Percentiles rank a stretch among this genome's conserved stretches.
Conservation (phyloP, 2,797 vertebrate genomes). For the Acanthiza pusilla region DNA sequence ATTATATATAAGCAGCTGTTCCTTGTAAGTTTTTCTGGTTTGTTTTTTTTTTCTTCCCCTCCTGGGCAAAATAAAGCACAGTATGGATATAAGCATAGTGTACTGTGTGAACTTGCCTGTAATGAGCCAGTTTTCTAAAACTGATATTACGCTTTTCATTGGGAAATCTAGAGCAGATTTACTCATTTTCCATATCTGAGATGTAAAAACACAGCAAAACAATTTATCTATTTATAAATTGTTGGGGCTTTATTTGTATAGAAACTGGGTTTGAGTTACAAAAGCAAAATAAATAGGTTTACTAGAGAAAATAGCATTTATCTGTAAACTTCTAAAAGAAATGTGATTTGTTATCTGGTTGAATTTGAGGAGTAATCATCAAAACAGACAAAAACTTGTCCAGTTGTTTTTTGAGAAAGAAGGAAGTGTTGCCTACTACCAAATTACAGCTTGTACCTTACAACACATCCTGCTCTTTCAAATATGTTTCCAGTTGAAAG, state of each 20-base stretch:
- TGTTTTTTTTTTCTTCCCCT: not conserved
- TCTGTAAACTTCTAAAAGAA: not conserved
- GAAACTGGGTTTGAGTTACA: not conserved
- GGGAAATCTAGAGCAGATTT: not conserved
- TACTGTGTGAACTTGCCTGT: conserved; percentile 4
- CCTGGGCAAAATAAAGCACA: not conserved
- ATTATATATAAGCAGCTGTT: conserved; percentile 61
- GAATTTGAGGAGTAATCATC: not conserved
- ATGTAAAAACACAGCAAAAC: not conserved
- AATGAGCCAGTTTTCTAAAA: conserved; percentile 36
- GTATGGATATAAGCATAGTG: not conserved
- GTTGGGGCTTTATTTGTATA: not conserved
- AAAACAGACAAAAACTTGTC: not conserved
- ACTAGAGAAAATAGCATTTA: not conserved
- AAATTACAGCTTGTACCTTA: not conserved
- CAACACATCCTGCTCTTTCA: not conserved
- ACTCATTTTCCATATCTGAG: not conserved
- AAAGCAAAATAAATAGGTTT: not conserved
- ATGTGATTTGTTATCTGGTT: not conserved
- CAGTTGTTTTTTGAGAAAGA: not conserved
- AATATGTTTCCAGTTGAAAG: not conserved
- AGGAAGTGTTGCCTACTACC: not conserved
- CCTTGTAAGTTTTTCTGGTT: conserved; percentile 67
- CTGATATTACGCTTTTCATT: not conserved
- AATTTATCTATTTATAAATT: not conserved